Evolutionary conservation across 2,888 invertebrate species (phyloP), one percentile per base, ranked within the genome.

Genomic region (Luffia ferchaultella): DNA sequence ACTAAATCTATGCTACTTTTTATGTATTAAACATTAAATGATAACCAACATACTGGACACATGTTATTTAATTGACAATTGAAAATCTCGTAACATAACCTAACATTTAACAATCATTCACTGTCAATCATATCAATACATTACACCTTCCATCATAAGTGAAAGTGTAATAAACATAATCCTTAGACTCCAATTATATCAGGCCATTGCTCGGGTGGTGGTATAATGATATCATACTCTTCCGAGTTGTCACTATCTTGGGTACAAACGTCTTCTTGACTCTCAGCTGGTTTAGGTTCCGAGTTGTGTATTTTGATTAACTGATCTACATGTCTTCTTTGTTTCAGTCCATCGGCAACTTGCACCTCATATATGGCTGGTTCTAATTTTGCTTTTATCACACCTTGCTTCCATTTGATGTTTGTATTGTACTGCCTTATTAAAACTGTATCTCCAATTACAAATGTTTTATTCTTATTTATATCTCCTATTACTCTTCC

Each of bases 321-420:
- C 44, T 49, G 49, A 18, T 49, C 49, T 16, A 43, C 16, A 18
- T 49, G 44, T 12, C 49, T 16, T n/a, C 45, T 18, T 30, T 50
- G 45, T 16, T 16, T 45, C 18, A 20, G 18, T 5, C 45, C 45
- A 17, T 44, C 45, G 2, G 9, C 44, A 1, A 43, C 19, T n/a
- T 18, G n/a, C n/a, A 49, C 49, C 17, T 44, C 16, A 18, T 44
- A 49, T 16, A 44, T 3, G 16, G 20, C 44, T 44, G 43, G 43
- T 9, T 18, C 49, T 2, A 16, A 1, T 16, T n/a, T 18, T 19
- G 18, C 16, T 16, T 12, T 19, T n/a, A 49, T 17, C n/a, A n/a
- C n/a, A 2, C 20, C 49, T 17, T 18, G 40, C 18, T 42, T 17
- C 49, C 49, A 49, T 44, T 49, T 49, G 2, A 18, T 17, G n/a